Conservation (phyloP, 2,888 invertebrate genomes). For the Coremacera marginata region DNA sequence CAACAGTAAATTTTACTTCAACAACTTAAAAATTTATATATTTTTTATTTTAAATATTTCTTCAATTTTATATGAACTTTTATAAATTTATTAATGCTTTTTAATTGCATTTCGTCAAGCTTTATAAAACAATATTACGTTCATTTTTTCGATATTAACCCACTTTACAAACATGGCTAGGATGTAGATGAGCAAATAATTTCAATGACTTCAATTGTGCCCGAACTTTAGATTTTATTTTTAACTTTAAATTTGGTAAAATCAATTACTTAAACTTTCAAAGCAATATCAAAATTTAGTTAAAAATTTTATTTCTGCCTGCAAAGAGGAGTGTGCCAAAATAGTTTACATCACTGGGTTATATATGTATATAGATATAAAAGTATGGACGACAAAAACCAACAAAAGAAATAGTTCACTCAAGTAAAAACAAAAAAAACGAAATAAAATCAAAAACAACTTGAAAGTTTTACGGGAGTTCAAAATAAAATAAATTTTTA, state of each 20-base stretch:
- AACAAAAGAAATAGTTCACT: background rate
- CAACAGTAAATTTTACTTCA: background rate
- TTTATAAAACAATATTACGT: background rate
- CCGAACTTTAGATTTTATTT: too few species aligned
- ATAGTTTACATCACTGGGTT: constrained; percentile 12
- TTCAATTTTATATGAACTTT: background rate
- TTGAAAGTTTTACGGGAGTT: background rate
- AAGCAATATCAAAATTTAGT: background rate
- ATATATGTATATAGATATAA: too few species aligned
- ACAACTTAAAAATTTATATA: background rate
- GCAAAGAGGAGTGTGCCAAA: background rate
- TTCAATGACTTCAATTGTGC: too few species aligned
- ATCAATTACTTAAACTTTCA: too few species aligned
- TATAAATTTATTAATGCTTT: background rate
- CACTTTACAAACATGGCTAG: too few species aligned
- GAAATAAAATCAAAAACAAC: background rate
- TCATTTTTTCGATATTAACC: background rate
- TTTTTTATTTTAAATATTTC: background rate
- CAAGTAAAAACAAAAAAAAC: background rate
- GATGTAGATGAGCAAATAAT: too few species aligned
- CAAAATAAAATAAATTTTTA: background rate
- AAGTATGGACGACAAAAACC: background rate
- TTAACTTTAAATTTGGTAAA: too few species aligned
- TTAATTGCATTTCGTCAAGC: background rate
- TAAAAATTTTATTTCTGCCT: constrained; percentile 27